Conservation (phyloP, 2,888 invertebrate genomes). For the Myopa testacea region DNA sequence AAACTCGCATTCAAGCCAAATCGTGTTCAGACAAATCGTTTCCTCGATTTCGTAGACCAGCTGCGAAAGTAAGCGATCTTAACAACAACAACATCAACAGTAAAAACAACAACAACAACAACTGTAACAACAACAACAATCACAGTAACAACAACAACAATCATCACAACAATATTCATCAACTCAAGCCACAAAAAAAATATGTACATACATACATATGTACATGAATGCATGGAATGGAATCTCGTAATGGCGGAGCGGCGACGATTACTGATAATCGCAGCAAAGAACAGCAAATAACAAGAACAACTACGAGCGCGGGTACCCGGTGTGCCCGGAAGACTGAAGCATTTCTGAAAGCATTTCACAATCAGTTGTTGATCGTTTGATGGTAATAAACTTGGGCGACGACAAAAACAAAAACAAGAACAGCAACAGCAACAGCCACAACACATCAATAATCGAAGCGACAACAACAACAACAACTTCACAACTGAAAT, state of each 20-base stretch:
- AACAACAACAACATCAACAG: slow-evolving; percentile 9
- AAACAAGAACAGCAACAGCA: slow-evolving; percentile 3
- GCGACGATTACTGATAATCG: slow-evolving; percentile 25
- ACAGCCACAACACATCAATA: slow-evolving; percentile 6
- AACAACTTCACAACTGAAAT: slow-evolving; percentile 38
- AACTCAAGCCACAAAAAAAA: slow-evolving; percentile 1
- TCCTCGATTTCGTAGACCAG: slow-evolving; percentile 13
- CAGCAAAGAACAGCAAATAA: background rate
- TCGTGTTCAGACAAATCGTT: slow-evolving; percentile 11
- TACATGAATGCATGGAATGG: background rate
- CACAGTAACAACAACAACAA: background rate
- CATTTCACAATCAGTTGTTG: slow-evolving; percentile 31
- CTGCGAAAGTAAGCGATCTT: slow-evolving; percentile 15
- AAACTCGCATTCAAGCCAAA: slow-evolving; percentile 23
- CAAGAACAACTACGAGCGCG: slow-evolving; percentile 1
- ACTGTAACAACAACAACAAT: background rate
- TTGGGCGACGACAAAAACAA: background rate
- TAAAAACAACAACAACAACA: background rate
- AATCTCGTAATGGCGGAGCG: background rate
- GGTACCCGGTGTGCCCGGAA: background rate
- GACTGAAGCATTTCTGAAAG: slow-evolving; percentile 18
- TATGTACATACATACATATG: no score
- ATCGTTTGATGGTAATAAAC: slow-evolving; percentile 34
- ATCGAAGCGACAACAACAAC: background rate
- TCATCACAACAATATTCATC: background rate